Conservation (phyloP, 2,113 vertebrate species). For the Daubentonia madagascariensis region DNA sequence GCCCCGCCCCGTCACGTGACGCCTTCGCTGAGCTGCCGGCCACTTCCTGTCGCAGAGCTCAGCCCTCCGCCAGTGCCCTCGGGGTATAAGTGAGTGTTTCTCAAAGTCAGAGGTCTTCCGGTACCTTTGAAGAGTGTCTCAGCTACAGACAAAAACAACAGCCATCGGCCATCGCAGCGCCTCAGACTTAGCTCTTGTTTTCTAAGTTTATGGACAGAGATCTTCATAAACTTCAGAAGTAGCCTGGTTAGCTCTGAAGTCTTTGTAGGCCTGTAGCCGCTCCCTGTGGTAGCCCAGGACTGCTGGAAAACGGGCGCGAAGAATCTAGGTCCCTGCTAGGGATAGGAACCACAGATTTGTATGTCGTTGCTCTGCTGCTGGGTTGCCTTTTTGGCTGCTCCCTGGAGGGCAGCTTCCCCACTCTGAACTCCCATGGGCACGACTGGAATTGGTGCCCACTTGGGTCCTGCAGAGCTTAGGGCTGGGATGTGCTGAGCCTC, state of each 20-base stretch:
- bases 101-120: background rate
- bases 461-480: background rate
- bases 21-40: fast-evolving
- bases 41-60: background rate
- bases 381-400: background rate
- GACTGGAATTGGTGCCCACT: background rate
- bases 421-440: background rate
- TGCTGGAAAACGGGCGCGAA: background rate
- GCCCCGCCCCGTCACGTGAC: fast-evolving
- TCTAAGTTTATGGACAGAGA: background rate
- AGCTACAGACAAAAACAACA: background rate
- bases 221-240: background rate
- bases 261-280: background rate
- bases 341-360: background rate
- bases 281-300: no score
- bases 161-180: no score
- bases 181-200: background rate
- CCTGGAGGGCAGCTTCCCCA: background rate
- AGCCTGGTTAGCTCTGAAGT: background rate
- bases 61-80: background rate
- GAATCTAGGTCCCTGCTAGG: background rate
- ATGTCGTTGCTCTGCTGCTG: background rate
- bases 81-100: background rate
- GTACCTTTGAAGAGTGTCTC: background rate
- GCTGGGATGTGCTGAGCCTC: background rate